Conservation (phyloP, 2,113 vertebrate genomes). For the Callopanchax toddi region DNA sequence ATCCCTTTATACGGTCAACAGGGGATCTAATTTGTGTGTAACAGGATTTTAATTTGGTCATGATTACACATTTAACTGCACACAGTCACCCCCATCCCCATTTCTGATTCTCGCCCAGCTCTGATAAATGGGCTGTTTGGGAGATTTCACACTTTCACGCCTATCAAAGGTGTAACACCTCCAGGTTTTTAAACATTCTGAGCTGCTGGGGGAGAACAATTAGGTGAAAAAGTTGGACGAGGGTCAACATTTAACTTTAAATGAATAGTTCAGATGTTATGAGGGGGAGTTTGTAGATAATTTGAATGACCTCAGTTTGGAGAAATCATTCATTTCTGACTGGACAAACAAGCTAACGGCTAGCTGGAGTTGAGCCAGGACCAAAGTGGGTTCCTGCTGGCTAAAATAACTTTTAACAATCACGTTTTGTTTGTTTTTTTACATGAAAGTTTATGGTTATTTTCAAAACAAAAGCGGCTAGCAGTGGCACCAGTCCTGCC, state of each 20-base stretch:
- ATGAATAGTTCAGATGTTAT: not conserved
- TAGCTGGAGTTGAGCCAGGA: too few species aligned
- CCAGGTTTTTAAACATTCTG: conserved; percentile 14
- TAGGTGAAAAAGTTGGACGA: conserved; percentile 13
- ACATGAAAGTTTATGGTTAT: too few species aligned
- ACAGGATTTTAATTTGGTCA: conserved; percentile 21
- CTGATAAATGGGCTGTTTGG: conserved; percentile 9
- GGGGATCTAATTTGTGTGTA: conserved; percentile 2
- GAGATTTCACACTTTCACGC: conserved; percentile 15
- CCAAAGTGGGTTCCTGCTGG: too few species aligned
- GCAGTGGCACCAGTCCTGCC: too few species aligned
- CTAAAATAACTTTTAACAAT: too few species aligned
- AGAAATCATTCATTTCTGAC: too few species aligned
- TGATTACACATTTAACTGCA: conserved; percentile 17
- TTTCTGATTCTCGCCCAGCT: not conserved
- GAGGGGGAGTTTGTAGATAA: too few species aligned
- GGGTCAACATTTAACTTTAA: conserved; percentile 16
- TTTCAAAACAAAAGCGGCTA: too few species aligned
- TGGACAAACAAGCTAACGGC: too few species aligned
- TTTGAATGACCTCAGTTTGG: too few species aligned
- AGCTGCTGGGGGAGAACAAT: conserved; percentile 26
- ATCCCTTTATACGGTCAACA: conserved; percentile 4
- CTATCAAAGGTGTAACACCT: conserved; percentile 10
- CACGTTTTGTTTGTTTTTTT: too few species aligned
- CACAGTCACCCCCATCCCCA: conserved; percentile 17